phyloP scores from a whole-genome alignment of 2,888 invertebrate genomes.

The Brachypterus glaber region DNA sequence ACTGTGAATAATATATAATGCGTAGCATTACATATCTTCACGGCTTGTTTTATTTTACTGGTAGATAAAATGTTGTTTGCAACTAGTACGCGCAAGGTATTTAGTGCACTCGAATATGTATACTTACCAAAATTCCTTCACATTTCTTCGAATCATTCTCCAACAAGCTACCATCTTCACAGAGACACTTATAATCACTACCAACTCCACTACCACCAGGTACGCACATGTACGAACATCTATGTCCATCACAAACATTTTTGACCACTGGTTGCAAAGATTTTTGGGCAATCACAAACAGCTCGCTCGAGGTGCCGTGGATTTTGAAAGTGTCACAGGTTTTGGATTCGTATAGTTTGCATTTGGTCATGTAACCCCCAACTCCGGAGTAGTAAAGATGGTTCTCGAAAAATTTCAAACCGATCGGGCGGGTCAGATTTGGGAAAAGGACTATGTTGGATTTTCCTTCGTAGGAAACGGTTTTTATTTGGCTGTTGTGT shows the following conservation, averaged over 20 bases:
- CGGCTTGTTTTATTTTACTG: too few species aligned
- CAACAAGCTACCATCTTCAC: conserved; percentile 44
- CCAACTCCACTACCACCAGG: conserved; percentile 41
- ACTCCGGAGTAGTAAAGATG: conserved; percentile 60
- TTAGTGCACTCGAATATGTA: too few species aligned
- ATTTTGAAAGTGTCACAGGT: conserved; percentile 43
- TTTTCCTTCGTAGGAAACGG: conserved; percentile 43
- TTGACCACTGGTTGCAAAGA: conserved; percentile 45
- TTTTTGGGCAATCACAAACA: conserved; percentile 46
- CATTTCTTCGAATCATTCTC: conserved; percentile 35
- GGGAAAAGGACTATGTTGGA: conserved; percentile 40
- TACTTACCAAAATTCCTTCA: too few species aligned
- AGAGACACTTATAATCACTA: conserved; percentile 46
- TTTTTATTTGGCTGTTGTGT: conserved; percentile 39
- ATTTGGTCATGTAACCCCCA: conserved; percentile 49
- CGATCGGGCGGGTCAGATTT: conserved; percentile 49
- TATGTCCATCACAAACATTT: conserved; percentile 45
- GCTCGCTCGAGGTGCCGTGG: conserved; percentile 40
- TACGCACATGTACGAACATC: conserved; percentile 55
- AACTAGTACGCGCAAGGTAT: too few species aligned
- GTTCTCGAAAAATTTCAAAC: conserved; percentile 65
- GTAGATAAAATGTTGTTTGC: too few species aligned
- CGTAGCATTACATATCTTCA: too few species aligned
- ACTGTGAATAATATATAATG: too few species aligned
- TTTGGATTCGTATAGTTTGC: conserved; percentile 46